Evolutionary conservation across 2,113 vertebrate genomes (phyloP).

Genomic region (Irena cyanogastra): DNA sequence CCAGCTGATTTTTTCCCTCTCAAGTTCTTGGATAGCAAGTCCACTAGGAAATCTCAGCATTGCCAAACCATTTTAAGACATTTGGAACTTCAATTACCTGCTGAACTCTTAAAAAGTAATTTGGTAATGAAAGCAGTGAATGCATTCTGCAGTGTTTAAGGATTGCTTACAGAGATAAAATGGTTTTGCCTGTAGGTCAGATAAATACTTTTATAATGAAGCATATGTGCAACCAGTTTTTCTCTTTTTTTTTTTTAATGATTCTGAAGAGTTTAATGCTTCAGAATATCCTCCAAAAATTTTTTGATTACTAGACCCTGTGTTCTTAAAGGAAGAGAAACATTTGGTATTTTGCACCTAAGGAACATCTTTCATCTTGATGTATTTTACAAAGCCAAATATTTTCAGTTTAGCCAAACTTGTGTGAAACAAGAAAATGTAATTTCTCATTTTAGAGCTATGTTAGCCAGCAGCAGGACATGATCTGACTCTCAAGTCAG

Average conservation of each 20-base stretch:
- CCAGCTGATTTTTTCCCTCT: constrained; percentile 21
- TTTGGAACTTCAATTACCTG: constrained; percentile 64
- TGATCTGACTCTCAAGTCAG: neutral
- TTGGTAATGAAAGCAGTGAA: constrained; percentile 56
- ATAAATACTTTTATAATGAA: constrained; percentile 55
- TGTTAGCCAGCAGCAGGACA: neutral
- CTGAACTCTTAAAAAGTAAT: constrained; percentile 55
- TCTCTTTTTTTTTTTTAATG: neutral
- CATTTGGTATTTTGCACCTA: neutral
- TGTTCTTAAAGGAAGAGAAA: neutral
- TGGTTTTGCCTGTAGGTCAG: constrained; percentile 44
- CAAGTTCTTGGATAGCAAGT: constrained; percentile 48
- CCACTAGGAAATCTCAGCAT: constrained; percentile 39
- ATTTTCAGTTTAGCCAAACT: neutral
- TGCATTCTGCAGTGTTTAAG: constrained; percentile 44
- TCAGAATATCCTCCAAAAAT: neutral
- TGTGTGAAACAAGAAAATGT: neutral
- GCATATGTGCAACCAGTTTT: constrained; percentile 2
- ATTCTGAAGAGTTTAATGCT: neutral
- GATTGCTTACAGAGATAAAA: constrained; percentile 62
- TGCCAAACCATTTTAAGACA: constrained; percentile 53
- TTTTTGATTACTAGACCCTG: neutral
- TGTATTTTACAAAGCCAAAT: neutral
- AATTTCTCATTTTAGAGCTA: neutral
- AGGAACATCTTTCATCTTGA: neutral